These are phyloP conservation scores for Coryphaenoides rupestris DNA, from an alignment of 2,113 vertebrate species.

Conservation along the genomic window DNA sequence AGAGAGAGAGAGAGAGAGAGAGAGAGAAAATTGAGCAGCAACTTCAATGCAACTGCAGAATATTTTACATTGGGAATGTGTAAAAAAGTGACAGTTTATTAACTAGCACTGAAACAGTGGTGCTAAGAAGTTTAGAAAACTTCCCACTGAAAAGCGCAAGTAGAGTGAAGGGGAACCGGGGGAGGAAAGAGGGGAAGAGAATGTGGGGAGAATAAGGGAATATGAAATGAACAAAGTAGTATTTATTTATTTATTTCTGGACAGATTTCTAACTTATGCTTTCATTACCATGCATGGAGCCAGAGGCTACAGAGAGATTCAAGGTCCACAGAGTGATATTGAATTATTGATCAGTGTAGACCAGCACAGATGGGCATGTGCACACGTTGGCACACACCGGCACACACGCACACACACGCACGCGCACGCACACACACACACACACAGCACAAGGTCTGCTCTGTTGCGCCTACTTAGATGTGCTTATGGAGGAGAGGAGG, in stretches of 20 bases:
- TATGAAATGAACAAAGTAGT: not conserved
- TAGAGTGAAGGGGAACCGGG: not conserved
- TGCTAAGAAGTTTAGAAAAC: constrained; percentile 5
- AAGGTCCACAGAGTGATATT: constrained; percentile 21
- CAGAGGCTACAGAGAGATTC: constrained; percentile 20
- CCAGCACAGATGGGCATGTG: constrained; percentile 9
- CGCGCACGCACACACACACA: constrained; percentile 8
- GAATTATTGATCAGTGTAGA: constrained; percentile 40
- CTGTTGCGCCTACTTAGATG: not conserved
- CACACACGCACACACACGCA: constrained; percentile 12
- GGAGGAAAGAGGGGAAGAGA: not conserved
- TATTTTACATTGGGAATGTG: not conserved
- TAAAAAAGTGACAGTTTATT: not conserved
- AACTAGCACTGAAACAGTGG: constrained; percentile 11
- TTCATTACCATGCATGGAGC: constrained; percentile 23
- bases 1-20: not conserved
- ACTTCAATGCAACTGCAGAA: too few relatives aligned
- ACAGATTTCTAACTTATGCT: constrained; percentile 18
- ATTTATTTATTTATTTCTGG: not conserved
- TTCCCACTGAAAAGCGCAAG: not conserved
- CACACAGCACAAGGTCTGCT: constrained; percentile 11
- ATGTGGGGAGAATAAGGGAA: not conserved
- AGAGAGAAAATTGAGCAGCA: too few relatives aligned
- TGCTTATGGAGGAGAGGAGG: not conserved
- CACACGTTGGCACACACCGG: constrained; percentile 9